phyloP scores from a whole-genome alignment of 2,888 invertebrate genomes.

The Volucella inflata region DNA sequence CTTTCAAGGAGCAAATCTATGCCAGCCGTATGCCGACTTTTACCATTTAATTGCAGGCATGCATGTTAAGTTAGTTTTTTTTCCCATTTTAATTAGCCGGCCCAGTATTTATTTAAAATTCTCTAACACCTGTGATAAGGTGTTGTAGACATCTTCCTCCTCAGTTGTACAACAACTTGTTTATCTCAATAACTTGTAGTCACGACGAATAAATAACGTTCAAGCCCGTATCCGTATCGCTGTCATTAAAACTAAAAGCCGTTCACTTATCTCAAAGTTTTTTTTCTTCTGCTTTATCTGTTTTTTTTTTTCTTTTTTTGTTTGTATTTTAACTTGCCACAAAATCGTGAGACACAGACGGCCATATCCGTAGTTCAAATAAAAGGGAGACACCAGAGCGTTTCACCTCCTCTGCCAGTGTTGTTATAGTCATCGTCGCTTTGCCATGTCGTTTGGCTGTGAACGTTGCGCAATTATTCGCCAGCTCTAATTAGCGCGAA shows the following conservation, averaged over 20 bases:
- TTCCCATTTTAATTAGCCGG: no score
- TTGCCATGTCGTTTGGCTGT: background rate
- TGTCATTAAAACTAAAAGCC: conserved; percentile 55
- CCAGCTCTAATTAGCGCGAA: conserved; percentile 70
- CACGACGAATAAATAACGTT: conserved; percentile 37
- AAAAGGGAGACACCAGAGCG: background rate
- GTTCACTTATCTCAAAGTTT: conserved; percentile 48
- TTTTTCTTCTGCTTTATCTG: no score
- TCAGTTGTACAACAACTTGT: conserved; percentile 20
- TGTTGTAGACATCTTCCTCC: background rate
- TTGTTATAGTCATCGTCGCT: background rate
- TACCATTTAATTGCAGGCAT: no score
- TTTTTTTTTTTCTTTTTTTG: no score
- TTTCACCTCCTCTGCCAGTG: background rate
- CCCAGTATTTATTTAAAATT: no score
- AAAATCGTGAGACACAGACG: conserved; percentile 48
- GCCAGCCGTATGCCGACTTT: no score
- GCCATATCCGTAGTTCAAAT: conserved; percentile 8
- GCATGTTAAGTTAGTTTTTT: no score
- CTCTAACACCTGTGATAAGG: conserved; percentile 39
- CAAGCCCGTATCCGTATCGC: conserved; percentile 14
- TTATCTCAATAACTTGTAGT: conserved; percentile 29
- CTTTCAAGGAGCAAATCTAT: no score
- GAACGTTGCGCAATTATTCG: conserved; percentile 55
- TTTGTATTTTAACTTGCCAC: conserved; percentile 12